Evolutionary conservation across 2,888 invertebrate species (phyloP).

Genomic region (Scelioninae gen. 2): DNA sequence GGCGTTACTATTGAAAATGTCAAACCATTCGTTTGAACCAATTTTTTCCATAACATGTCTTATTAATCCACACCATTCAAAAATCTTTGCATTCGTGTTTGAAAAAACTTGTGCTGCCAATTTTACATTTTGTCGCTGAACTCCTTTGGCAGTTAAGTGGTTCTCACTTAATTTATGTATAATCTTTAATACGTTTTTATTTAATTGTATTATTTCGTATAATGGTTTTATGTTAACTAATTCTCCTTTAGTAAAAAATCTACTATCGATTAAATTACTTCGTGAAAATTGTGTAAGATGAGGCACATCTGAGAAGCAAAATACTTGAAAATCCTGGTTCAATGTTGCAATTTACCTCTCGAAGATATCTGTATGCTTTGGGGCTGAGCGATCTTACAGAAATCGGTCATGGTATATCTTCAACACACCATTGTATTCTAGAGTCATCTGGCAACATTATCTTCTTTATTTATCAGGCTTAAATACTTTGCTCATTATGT

Average conservation of each 20-base stretch:
- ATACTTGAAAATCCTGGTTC: background rate
- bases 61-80: background rate
- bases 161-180: background rate
- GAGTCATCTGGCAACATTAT: background rate
- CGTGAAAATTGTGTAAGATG: background rate
- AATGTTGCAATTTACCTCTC: too few species aligned
- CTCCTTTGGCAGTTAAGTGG: background rate
- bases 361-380: background rate
- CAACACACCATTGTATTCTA: background rate
- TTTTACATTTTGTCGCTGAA: background rate
- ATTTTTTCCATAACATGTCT: too few species aligned
- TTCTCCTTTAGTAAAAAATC: background rate
- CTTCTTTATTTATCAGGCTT: background rate
- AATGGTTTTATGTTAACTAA: background rate
- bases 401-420: background rate
- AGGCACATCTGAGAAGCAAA: background rate
- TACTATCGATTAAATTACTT: background rate
- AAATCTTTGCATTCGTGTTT: background rate
- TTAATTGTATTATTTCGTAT: background rate
- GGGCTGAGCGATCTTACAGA: background rate
- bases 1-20: background rate
- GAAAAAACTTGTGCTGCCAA: background rate
- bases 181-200: background rate
- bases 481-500: constrained; percentile 1
- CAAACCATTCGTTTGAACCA: background rate